Evolutionary conservation across 2,113 vertebrate genomes (phyloP), one percentile per base, ranked within the genome.

Genomic region (Chitala chitala): DNA sequence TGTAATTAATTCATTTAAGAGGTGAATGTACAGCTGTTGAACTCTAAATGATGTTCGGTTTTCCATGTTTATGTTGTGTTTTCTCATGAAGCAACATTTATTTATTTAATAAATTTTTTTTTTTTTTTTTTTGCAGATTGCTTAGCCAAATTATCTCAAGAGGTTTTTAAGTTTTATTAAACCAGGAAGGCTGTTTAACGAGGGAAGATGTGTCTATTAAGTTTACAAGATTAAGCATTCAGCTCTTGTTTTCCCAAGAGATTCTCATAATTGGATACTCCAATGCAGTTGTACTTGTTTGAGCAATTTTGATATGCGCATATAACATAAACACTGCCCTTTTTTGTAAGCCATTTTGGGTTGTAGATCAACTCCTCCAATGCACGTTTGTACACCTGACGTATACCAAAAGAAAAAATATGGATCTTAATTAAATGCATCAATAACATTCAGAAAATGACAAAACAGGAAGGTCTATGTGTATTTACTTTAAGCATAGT

Each of bases 91-190:
- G 46, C 46, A 68, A n/a, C 40, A 44, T 4, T 2, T 26, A 5
- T 26, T 48, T 44, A 38, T 20, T 48, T 68, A 4, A 46, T 12
- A 44, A 66, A 38, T 24, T 17, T 26, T 46, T 46, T 48, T 65
- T 42, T 46, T 22, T 46, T 38, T 48, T 68, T 31, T 44, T 13
- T 24, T 12, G 38, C 46, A 48, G 26, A 68, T 46, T 68, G 42
- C 26, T 44, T 68, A 46, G 42, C 48, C 48, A 51, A 51, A n/a
- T 46, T 38, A 20, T 31, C 64, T 68, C 42, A 46, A 68, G 64
- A 48, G 64, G 64, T 68, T 68, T 8, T 68, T 68, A 68, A 68
- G 64, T 68, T 68, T 68, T 46, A 68, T 68, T 68, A 68, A 68
- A 68, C 44, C 64, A 46, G 42, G 29, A 68, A 48, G 40, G 46